Percentiles rank a stretch among this genome's conserved stretches.
Evolutionary conservation across 1,140 invertebrate genomes (phyloP).

Genomic region (Hyles vespertilio): DNA sequence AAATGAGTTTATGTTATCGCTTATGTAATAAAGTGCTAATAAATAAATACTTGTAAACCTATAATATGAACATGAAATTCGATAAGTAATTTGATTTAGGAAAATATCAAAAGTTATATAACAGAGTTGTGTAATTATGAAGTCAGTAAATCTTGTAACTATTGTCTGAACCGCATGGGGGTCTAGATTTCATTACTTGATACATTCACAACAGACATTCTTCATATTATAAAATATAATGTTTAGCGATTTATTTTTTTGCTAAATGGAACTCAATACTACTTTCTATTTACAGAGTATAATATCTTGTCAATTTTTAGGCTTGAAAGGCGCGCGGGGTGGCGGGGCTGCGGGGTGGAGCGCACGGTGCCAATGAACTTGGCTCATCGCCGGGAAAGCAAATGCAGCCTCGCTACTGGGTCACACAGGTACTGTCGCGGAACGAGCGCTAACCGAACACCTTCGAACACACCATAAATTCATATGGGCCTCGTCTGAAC

Average conservation of each 20-base stretch:
- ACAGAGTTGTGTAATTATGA: conserved; percentile 1
- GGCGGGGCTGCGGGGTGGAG: conserved; percentile 20
- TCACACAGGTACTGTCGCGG: conserved; percentile 52
- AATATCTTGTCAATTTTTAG: conserved; percentile 56
- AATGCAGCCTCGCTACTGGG: conserved; percentile 52
- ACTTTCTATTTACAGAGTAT: conserved; percentile 63
- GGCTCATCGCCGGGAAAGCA: conserved; percentile 52
- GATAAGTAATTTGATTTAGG: conserved; percentile 1
- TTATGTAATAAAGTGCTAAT: conserved; percentile 8
- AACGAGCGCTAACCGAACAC: conserved; percentile 35
- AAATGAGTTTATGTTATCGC: neutral
- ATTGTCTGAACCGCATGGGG: conserved; percentile 11
- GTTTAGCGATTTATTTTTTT: conserved; percentile 33
- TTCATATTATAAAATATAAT: conserved; percentile 5
- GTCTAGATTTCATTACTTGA: conserved; percentile 22
- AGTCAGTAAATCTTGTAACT: conserved; percentile 5
- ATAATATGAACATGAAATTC: conserved; percentile 3
- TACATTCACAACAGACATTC: conserved; percentile 5
- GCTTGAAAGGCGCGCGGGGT: conserved; percentile 38
- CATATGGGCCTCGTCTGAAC: conserved; percentile 24
- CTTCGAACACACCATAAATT: conserved; percentile 30
- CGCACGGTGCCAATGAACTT: conserved; percentile 60
- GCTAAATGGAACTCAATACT: conserved; percentile 39
- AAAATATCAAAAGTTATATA: conserved; percentile 5
- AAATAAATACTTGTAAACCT: conserved; percentile 2